These are phyloP conservation scores for Pseudobourletiella spinata DNA, from an alignment of 1,140 invertebrate genomes.

Conservation along the genomic window DNA sequence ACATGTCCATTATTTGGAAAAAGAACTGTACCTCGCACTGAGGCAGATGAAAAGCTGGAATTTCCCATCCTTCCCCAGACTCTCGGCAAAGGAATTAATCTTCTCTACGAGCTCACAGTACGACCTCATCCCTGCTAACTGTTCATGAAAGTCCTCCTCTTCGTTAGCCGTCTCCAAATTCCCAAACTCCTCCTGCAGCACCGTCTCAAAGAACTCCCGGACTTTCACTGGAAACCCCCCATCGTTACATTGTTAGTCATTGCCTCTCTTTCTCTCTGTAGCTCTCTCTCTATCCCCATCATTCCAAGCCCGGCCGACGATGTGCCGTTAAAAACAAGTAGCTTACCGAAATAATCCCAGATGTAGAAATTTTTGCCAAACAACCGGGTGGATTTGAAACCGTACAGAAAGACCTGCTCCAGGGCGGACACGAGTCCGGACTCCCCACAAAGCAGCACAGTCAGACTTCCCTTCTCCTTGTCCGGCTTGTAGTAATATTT, in stretches of 20 bases:
- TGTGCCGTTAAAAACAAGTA: no score
- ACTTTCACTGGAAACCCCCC: conserved; percentile 64
- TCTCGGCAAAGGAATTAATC: conserved; percentile 71
- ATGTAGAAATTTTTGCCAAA: conserved; percentile 92
- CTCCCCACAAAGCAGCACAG: conserved; percentile 87
- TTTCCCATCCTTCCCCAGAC: conserved; percentile 94
- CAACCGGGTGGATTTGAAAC: conserved; percentile 81
- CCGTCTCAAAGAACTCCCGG: conserved; percentile 68
- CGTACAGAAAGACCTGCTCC: conserved; percentile 87
- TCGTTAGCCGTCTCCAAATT: conserved; percentile 42
- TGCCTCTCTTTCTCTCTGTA: no score
- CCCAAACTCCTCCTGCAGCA: conserved; percentile 40
- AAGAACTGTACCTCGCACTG: conserved; percentile 57
- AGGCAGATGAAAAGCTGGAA: conserved; percentile 95
- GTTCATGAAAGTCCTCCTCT: conserved; percentile 41
- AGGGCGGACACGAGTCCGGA: conserved; percentile 83
- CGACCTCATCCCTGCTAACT: conserved; percentile 52
- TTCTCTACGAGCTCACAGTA: conserved; percentile 72
- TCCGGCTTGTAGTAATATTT: conserved; percentile 86
- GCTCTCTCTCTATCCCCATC: no score
- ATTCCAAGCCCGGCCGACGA: no score
- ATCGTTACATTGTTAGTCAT: neutral
- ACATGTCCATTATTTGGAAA: no score
- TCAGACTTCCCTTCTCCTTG: conserved; percentile 75
- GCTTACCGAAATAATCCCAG: conserved; percentile 95